These are phyloP conservation scores for Cairina moschata DNA, from an alignment of 2,113 vertebrate genomes.

Conservation along the genomic window DNA sequence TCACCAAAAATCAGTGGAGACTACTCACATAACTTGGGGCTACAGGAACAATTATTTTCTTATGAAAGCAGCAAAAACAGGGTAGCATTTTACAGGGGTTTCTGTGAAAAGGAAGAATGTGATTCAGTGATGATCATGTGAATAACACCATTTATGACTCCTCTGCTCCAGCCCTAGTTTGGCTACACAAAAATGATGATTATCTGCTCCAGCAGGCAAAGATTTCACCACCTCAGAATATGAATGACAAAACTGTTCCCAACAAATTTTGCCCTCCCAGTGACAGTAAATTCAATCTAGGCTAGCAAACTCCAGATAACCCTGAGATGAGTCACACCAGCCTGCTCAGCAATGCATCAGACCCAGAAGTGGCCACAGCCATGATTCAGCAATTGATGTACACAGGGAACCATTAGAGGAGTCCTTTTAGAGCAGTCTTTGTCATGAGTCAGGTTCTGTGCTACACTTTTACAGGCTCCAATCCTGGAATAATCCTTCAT, in stretches of 20 bases:
- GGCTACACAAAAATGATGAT: neutral
- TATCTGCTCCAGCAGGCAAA: slow-evolving; percentile 8
- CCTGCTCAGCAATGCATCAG: neutral
- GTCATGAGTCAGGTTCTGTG: neutral
- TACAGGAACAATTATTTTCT: neutral
- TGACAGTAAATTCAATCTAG: slow-evolving; percentile 54
- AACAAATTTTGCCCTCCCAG: slow-evolving; percentile 21
- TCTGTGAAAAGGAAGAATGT: neutral
- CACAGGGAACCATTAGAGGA: neutral
- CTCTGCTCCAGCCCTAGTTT: neutral
- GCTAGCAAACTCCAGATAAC: slow-evolving; percentile 32
- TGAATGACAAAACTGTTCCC: slow-evolving; percentile 53
- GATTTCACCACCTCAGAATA: slow-evolving; percentile 30
- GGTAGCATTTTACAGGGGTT: neutral
- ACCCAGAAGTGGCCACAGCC: neutral
- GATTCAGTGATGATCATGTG: rapidly evolving
- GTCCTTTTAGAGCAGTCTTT: neutral
- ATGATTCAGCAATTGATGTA: neutral
- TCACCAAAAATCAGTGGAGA: neutral
- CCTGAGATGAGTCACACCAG: slow-evolving; percentile 28
- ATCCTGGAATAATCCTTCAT: neutral
- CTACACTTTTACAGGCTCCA: neutral
- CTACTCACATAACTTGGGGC: neutral
- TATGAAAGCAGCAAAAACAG: neutral
- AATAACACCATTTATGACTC: neutral